Evolutionary conservation across 2,888 invertebrate genomes (phyloP).

Genomic region (Bimastos eiseni): DNA sequence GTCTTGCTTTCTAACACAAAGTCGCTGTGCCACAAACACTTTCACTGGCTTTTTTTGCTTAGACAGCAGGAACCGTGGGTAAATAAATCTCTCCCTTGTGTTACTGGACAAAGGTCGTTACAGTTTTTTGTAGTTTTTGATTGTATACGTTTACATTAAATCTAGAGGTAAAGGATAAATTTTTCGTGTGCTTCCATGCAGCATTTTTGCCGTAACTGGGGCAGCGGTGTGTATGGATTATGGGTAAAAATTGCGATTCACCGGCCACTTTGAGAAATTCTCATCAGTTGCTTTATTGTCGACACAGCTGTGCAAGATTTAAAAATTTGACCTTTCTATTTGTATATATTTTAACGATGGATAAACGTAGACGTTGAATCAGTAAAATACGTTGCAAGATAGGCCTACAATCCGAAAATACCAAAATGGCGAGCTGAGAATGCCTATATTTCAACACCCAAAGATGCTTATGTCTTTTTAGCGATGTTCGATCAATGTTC

Average conservation of each 20-base stretch:
- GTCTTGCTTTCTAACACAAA: neutral
- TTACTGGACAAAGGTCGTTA: neutral
- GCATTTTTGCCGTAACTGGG: neutral
- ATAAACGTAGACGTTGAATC: neutral
- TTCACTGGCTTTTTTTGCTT: neutral
- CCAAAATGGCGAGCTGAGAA: neutral
- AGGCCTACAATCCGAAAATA: neutral
- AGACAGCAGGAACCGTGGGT: neutral
- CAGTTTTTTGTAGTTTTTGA: neutral
- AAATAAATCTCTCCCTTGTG: neutral
- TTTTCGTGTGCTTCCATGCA: neutral
- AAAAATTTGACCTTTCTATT: neutral
- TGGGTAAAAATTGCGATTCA: neutral
- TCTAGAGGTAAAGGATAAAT: neutral
- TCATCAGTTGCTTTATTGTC: neutral
- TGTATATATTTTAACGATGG: neutral
- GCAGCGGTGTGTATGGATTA: neutral
- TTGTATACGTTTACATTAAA: neutral
- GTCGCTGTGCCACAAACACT: neutral
- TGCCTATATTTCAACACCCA: neutral
- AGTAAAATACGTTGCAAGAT: neutral
- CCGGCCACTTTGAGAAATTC: neutral
- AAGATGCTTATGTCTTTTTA: too few species aligned
- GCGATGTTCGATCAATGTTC: too few species aligned
- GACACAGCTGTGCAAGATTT: neutral